phyloP scores from a whole-genome alignment of 1,140 invertebrate genomes.

The Dinothrombium tinctorium region DNA sequence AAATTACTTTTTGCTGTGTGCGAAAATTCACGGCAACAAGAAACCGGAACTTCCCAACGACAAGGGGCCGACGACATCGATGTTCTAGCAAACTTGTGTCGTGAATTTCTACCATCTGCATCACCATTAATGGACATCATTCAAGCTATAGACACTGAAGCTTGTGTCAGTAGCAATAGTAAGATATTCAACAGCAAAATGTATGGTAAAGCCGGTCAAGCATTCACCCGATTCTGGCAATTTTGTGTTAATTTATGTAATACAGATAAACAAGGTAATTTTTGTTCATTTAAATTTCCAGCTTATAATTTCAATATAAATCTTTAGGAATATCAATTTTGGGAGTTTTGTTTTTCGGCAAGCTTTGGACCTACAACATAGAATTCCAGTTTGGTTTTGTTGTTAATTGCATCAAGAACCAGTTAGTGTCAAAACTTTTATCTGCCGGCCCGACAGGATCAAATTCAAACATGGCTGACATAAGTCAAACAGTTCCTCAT shows the following conservation, averaged over 20 bases:
- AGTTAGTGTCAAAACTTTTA: slow-evolving; percentile 7
- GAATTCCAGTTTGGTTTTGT: slow-evolving; percentile 12
- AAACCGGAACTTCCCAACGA: neutral
- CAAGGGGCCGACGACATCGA: slow-evolving; percentile 5
- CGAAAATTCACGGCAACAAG: neutral
- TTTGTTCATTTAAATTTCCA: neutral
- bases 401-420: slow-evolving; percentile 7
- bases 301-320: neutral
- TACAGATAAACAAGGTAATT: slow-evolving; percentile 12
- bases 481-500: slow-evolving; percentile 10
- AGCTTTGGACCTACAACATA: slow-evolving; percentile 10
- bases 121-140: slow-evolving; percentile 11
- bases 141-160: slow-evolving; percentile 6
- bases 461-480: neutral
- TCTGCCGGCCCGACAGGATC: slow-evolving; percentile 1
- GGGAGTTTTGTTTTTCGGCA: slow-evolving; percentile 9
- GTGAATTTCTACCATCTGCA: slow-evolving; percentile 9
- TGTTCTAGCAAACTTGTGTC: slow-evolving; percentile 8
- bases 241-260: slow-evolving; percentile 10
- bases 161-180: slow-evolving; percentile 6
- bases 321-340: slow-evolving; percentile 7
- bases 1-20: slow-evolving; percentile 6
- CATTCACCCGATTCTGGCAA: slow-evolving; percentile 11
- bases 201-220: neutral
- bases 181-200: slow-evolving; percentile 5